Base-by-base conservation (phyloP, 2,888 invertebrate genomes). In the Pseudoips prasinana region DNA sequence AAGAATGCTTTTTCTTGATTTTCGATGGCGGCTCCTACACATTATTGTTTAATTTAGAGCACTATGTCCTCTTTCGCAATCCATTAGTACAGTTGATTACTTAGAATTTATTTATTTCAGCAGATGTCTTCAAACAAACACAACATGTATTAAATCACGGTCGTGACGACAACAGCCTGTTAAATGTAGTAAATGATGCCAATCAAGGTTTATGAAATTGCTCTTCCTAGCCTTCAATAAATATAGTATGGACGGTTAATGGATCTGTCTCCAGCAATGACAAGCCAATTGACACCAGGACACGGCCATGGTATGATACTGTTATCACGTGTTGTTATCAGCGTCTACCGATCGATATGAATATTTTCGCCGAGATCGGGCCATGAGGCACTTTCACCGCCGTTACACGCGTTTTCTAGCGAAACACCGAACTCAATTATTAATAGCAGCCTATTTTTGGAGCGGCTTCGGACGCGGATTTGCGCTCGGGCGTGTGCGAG, bases 341-440 rank as follows among this genome's bases (percentile, higher is more conserved):
- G 65, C 47, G 50, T 49, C 57, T 60, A 73, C 63, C 76, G 81
- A 87, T 87, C 87, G 83, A 87, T 87, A 84, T 68, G 73, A 79
- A 77, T 73, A 80, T 78, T 79, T 83, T 75, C 63, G 71, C 72
- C 64, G 76, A 75, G 80, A 77, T 75, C 70, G 73, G 71, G 74
- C 76, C 84, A 78, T 81, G 82, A 78, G 83, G 82, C 82, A 87
- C 97, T 97, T 91, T 97, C 91, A 91, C 74, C 84, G 79, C 74
- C 70, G 84, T 82, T 82, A 87, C 86, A 87, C 86, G 85, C 86
- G 85, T 87, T 87, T 88, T 88, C 86, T 87, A 87, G 87, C 85
- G 88, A 88, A 87, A 88, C 88, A 86, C 85, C 87, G 85, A 86
- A 88, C 88, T 84, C 88, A 87, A 88, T 88, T 88, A 88, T 88